phyloP scores from a whole-genome alignment of 2,888 invertebrate species.

The Eristalis intricaria region DNA sequence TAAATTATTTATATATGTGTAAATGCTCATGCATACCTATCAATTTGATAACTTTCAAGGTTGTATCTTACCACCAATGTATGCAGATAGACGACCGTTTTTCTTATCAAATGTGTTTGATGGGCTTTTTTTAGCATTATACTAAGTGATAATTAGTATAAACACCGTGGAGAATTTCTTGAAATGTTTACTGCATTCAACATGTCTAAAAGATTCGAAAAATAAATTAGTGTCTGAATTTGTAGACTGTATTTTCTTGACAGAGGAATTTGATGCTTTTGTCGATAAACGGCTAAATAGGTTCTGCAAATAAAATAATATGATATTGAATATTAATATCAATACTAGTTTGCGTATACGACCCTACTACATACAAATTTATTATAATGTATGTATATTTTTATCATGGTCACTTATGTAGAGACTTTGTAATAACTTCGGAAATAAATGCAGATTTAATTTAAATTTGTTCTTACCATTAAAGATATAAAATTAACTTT shows the following conservation, averaged over 20 bases:
- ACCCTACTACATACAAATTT: too few species aligned
- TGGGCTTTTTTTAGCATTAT: not conserved
- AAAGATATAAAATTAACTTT: too few species aligned
- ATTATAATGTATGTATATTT: too few species aligned
- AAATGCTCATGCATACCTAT: not conserved
- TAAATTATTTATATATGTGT: not conserved
- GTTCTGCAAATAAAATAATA: too few species aligned
- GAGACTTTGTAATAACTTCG: too few species aligned
- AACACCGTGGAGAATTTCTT: not conserved
- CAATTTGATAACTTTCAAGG: not conserved
- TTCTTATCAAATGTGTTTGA: slow-evolving; percentile 10
- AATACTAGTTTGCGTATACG: too few species aligned
- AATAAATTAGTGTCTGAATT: not conserved
- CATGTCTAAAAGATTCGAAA: not conserved
- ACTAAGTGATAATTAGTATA: not conserved
- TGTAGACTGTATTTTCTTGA: not conserved
- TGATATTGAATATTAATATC: too few species aligned
- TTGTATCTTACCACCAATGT: not conserved
- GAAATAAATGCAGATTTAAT: too few species aligned
- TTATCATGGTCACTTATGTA: too few species aligned
- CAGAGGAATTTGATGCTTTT: not conserved
- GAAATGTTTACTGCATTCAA: not conserved
- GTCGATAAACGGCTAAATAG: not conserved
- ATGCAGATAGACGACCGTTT: not conserved
- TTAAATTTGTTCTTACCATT: too few species aligned